phyloP scores from a whole-genome alignment of 2,888 invertebrate genomes.

The Anthoptus insignis region DNA sequence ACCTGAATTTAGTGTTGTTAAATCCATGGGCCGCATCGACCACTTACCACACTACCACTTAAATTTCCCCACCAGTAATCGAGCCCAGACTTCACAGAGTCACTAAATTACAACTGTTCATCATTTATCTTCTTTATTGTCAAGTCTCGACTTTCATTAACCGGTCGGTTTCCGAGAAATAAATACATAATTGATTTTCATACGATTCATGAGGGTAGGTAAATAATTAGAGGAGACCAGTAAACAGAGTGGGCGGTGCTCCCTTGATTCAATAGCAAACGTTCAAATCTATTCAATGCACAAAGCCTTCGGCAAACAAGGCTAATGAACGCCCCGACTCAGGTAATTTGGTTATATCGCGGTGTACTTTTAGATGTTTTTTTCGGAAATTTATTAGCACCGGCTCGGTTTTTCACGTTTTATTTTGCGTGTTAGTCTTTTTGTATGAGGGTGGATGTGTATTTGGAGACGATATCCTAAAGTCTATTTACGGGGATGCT shows the following conservation, averaged over 20 bases:
- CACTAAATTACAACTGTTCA: too few relatives aligned
- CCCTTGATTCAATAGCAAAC: slow-evolving; percentile 67
- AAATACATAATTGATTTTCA: too few relatives aligned
- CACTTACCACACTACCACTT: too few relatives aligned
- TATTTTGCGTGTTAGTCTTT: slow-evolving; percentile 12
- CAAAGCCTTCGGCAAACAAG: slow-evolving; percentile 72
- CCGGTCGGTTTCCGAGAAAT: too few relatives aligned
- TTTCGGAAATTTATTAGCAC: slow-evolving; percentile 44
- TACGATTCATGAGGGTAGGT: slow-evolving; percentile 33
- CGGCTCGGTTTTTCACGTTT: slow-evolving; percentile 38
- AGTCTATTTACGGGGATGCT: slow-evolving; percentile 2
- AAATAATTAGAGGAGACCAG: slow-evolving; percentile 52
- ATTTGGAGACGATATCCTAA: slow-evolving; percentile 14
- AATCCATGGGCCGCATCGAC: too few relatives aligned
- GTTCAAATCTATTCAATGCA: slow-evolving; percentile 70
- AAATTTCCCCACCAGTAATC: too few relatives aligned
- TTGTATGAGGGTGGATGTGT: slow-evolving; percentile 10
- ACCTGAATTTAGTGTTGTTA: too few relatives aligned
- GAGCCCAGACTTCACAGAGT: too few relatives aligned
- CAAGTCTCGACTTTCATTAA: too few relatives aligned
- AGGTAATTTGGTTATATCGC: slow-evolving; percentile 71
- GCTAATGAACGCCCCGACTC: slow-evolving; percentile 69
- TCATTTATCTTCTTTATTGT: too few relatives aligned
- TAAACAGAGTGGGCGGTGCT: slow-evolving; percentile 58
- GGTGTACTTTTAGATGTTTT: slow-evolving; percentile 61